phyloP scores from a whole-genome alignment of 30 jellyfish, hydroid and myxozoan genomes.

The Aurelia coerulea region DNA sequence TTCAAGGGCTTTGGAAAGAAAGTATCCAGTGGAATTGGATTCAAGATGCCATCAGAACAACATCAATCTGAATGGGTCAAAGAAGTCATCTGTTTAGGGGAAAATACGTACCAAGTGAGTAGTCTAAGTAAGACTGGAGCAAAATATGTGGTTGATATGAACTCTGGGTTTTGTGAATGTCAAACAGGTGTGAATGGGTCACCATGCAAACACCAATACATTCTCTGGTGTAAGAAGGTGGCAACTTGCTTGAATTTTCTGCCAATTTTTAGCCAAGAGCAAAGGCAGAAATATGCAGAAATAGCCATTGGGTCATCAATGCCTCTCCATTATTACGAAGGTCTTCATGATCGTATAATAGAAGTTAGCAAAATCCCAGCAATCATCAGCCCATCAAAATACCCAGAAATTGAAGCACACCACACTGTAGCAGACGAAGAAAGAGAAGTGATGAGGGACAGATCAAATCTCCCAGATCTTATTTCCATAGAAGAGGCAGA shows the following conservation, averaged over 20 bases:
- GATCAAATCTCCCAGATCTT: not conserved
- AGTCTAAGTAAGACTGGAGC: not conserved
- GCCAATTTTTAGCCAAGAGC: slow-evolving; percentile 27
- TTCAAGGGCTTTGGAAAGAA: not conserved
- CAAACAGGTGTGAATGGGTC: slow-evolving; percentile 30
- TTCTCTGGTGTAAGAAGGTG: slow-evolving; percentile 16
- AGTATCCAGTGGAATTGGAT: not conserved
- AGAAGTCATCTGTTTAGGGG: not conserved
- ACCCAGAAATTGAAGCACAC: not conserved
- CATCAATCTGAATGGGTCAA: not conserved
- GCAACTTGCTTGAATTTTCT: slow-evolving; percentile 8
- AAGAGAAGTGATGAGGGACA: not conserved
- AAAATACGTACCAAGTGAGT: not conserved
- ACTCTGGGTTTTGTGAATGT: slow-evolving; percentile 16
- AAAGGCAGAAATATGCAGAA: slow-evolving; percentile 23
- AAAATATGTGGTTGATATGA: slow-evolving; percentile 6
- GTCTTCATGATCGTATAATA: slow-evolving; percentile 12
- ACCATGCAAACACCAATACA: slow-evolving; percentile 52
- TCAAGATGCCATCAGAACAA: not conserved
- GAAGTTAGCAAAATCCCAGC: too few relatives aligned
- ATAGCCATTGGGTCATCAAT: slow-evolving; percentile 24
- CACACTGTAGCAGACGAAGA: not conserved
- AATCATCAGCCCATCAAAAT: too few relatives aligned
- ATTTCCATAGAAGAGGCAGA: not conserved
- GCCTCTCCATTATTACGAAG: slow-evolving; percentile 29